Base-by-base conservation (phyloP, 2,888 invertebrate genomes). In the Drosophila birchii region DNA sequence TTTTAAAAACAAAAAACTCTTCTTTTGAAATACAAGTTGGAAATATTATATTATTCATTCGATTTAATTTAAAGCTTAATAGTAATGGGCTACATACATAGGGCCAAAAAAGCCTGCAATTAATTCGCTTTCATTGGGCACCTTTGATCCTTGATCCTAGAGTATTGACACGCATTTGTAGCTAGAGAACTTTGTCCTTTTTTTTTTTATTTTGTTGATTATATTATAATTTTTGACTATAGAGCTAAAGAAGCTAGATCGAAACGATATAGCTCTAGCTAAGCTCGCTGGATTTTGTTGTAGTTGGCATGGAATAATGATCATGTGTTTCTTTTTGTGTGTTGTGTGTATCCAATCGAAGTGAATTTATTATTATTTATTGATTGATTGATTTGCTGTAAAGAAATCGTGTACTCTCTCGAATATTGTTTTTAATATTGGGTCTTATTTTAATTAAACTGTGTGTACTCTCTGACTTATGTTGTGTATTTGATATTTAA, bases 301-400 rank as follows among this genome's bases (percentile, higher is more conserved):
- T 61, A 61, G 58, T 43, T 59, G 5, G 32, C n/a, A 32, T 32
- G 32, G 60, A 41, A 29, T 23, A 32, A n/a, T 14, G 14, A 16
- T 56, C n/a, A 32, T 62, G 63, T 64, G 63, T 34, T 47, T 26
- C 8, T 41, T 20, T 57, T 20, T 45, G 57, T 20, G n/a, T 47
- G n/a, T n/a, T n/a, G n/a, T 45, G 62, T 60, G 60, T 57, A 32
- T 32, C n/a, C 32, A 5, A 43, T 18, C 32, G 23, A 61, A 43
- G 16, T 23, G 58, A 23, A 47, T 39, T 64, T 49, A 61, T 64
- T 20, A 53, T 39, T 64, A 41, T 49, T 64, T 20, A 53, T 58
- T 68, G 67, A 20, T 51, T 43, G 34, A 58, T 58, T 61, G 44
- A 26, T 26, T 26, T 26, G 43, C 34, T 44, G 43, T 44, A 44